Evolutionary conservation across 2,888 invertebrate species (phyloP).

Genomic region (Chymomyza amoena): DNA sequence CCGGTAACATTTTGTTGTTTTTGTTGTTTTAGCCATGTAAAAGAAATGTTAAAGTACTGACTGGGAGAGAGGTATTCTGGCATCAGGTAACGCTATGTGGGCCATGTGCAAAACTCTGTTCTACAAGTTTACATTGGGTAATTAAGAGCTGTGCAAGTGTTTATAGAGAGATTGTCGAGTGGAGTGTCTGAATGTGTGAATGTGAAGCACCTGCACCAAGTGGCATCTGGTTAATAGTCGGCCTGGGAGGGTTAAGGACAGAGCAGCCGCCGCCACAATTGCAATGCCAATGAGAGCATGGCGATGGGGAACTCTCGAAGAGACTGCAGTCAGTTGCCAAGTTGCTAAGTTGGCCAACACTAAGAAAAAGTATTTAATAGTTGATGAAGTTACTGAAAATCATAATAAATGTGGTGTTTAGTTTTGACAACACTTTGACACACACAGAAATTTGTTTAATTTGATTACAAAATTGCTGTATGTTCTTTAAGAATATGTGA

Average conservation of each 20-base stretch:
- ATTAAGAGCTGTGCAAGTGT: constrained; percentile 71
- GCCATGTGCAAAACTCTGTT: constrained; percentile 17
- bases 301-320: too few relatives aligned
- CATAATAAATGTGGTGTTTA: not conserved
- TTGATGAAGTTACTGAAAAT: not conserved
- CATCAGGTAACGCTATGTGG: not conserved
- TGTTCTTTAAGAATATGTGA: too few relatives aligned
- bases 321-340: not conserved
- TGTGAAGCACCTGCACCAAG: not conserved
- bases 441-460: too few relatives aligned
- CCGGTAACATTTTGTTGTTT: not conserved
- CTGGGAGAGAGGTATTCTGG: not conserved
- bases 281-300: not conserved
- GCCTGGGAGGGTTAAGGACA: not conserved
- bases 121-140: constrained; percentile 69
- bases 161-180: constrained; percentile 56
- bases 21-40: not conserved
- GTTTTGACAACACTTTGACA: too few relatives aligned
- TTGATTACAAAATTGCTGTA: too few relatives aligned
- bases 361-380: not conserved
- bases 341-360: not conserved
- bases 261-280: not conserved
- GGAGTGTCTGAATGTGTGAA: constrained; percentile 10
- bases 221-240: not conserved
- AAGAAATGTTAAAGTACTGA: not conserved